Percentiles rank a stretch among this genome's conserved stretches.
phyloP scores from a whole-genome alignment of 37 sponge, comb jelly and placozoan genomes.

The Bolinopsis microptera region DNA sequence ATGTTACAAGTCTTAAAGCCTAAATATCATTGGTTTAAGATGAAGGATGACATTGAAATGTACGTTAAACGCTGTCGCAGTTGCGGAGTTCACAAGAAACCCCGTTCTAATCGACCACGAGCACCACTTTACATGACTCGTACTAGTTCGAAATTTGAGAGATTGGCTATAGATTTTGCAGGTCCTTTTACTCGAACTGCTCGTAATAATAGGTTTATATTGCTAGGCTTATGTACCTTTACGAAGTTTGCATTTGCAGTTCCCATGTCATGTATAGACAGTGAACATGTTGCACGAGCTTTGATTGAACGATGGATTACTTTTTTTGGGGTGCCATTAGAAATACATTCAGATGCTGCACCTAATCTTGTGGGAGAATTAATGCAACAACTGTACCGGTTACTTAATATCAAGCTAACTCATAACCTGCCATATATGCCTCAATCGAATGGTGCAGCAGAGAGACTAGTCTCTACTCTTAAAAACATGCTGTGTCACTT shows the following conservation, averaged over 20 bases:
- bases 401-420: not conserved
- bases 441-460: not conserved
- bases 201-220: not conserved
- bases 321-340: not conserved
- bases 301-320: not conserved
- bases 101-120: constrained; percentile 8
- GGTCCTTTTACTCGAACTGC: not conserved
- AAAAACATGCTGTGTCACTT: constrained; percentile 10
- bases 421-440: not conserved
- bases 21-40: constrained; percentile 27
- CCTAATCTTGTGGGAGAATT: not conserved
- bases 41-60: not conserved
- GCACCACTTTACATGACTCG: not conserved
- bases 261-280: not conserved
- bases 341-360: not conserved
- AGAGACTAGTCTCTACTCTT: not conserved
- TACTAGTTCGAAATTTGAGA: not conserved
- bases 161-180: not conserved
- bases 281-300: constrained; percentile 1
- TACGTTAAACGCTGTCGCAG: not conserved
- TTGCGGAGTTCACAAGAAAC: constrained; percentile 1
- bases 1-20: not conserved
- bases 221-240: not conserved
- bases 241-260: not conserved
- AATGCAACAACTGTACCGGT: not conserved